Conservation (phyloP, 1,140 invertebrate species). For the Steinernema feltiae region DNA sequence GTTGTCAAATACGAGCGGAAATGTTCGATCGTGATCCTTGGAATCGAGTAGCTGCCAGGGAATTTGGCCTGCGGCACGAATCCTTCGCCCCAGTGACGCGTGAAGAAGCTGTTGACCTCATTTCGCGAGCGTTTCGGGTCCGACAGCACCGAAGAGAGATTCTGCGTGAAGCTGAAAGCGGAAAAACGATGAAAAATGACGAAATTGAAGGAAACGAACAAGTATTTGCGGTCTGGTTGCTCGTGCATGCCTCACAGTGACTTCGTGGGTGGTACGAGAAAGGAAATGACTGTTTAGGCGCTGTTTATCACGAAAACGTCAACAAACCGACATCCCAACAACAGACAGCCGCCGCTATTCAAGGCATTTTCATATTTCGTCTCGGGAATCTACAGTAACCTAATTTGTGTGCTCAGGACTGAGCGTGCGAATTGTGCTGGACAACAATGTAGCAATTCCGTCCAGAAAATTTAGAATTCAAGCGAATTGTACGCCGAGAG, state of each 20-base stretch:
- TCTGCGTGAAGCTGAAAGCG: slow-evolving; percentile 66
- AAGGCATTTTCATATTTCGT: too few relatives aligned
- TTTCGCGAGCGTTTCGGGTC: slow-evolving; percentile 76
- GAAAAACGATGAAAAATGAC: background rate
- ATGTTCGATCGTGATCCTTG: slow-evolving; percentile 74
- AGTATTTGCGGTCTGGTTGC: too few relatives aligned
- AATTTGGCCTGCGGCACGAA: slow-evolving; percentile 78
- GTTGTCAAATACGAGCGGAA: slow-evolving; percentile 78
- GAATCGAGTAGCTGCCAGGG: slow-evolving; percentile 72
- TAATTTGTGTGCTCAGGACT: too few relatives aligned
- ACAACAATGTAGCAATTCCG: too few relatives aligned
- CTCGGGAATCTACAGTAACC: too few relatives aligned
- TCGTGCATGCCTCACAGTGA: too few relatives aligned
- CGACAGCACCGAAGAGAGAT: slow-evolving; percentile 89
- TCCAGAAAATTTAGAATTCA: too few relatives aligned
- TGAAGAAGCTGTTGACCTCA: slow-evolving; percentile 75
- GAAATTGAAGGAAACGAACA: background rate
- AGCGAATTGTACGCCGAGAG: too few relatives aligned
- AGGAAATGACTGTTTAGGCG: background rate
- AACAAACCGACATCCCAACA: too few relatives aligned
- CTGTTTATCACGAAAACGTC: too few relatives aligned
- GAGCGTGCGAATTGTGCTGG: too few relatives aligned
- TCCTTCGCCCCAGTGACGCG: slow-evolving; percentile 90
- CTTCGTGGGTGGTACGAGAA: slow-evolving; percentile 7
- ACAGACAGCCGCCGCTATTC: too few relatives aligned